A percentile compares a stretch with the other conserved stretches of the same genome.
Conservation (phyloP, 2,113 vertebrate species). For the Tenrec ecaudatus region DNA sequence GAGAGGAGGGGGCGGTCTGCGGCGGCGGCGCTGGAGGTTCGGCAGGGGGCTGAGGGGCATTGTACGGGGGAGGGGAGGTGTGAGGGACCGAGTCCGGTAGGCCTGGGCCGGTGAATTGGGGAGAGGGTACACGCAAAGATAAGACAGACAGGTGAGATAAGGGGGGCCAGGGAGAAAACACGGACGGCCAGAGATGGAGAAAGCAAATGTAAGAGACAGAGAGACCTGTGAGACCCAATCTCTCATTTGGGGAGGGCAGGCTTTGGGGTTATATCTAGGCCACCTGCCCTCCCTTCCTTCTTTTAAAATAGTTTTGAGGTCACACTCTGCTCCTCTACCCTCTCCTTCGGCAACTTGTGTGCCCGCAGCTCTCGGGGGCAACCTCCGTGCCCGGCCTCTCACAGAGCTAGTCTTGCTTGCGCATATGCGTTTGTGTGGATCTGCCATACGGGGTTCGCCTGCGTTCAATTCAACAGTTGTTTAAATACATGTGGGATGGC, state of each 20-base stretch:
- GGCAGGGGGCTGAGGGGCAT: conserved; percentile 80
- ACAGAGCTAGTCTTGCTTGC: neutral
- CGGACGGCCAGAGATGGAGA: conserved; percentile 36
- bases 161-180: neutral
- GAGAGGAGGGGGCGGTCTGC: conserved; percentile 71
- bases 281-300: neutral
- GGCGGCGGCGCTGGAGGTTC: conserved; percentile 77
- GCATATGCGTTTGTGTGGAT: neutral
- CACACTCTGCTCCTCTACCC: conserved; percentile 9
- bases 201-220: conserved; percentile 17
- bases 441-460: neutral
- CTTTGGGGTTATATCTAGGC: conserved; percentile 67
- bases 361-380: neutral
- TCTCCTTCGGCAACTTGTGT: neutral
- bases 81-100: conserved; percentile 90
- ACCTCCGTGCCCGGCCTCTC: neutral
- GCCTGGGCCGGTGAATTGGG: conserved; percentile 82
- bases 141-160: neutral
- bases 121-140: neutral
- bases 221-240: conserved; percentile 26
- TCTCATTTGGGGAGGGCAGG: conserved; percentile 55
- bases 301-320: conserved; percentile 65
- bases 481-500: conserved; percentile 11
- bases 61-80: conserved; percentile 92
- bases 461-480: conserved; percentile 39